A percentile compares a stretch with the other conserved stretches of the same genome.
phyloP scores from a whole-genome alignment of 2,888 invertebrate species.

The Eremobia ochroleuca region DNA sequence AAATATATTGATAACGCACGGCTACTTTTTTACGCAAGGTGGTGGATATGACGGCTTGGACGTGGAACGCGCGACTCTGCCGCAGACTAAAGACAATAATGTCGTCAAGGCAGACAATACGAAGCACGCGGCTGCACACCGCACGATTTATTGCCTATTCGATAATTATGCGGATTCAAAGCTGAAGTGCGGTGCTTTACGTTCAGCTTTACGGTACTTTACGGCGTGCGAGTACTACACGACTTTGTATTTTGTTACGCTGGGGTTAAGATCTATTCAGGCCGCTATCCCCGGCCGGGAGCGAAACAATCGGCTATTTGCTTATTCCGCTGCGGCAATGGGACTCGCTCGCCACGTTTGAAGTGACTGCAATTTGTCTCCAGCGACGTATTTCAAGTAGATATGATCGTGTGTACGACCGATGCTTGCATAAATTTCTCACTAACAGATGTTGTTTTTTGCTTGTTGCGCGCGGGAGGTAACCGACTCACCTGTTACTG shows the following conservation, averaged over 20 bases:
- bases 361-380: conserved; percentile 90
- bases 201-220: conserved; percentile 84
- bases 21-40: conserved; percentile 72
- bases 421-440: conserved; percentile 85
- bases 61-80: conserved; percentile 49
- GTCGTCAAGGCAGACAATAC: conserved; percentile 72
- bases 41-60: conserved; percentile 64
- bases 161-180: conserved; percentile 89
- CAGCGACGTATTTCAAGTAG: conserved; percentile 86
- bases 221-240: conserved; percentile 76
- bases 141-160: conserved; percentile 85
- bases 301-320: conserved; percentile 84
- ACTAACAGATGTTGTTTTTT: conserved; percentile 87
- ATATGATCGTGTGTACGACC: conserved; percentile 88
- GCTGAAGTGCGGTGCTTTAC: conserved; percentile 84
- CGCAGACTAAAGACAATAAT: conserved; percentile 70
- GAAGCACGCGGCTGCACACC: conserved; percentile 75
- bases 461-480: conserved; percentile 81
- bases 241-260: conserved; percentile 81
- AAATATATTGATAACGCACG: conserved; percentile 72
- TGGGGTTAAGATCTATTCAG: conserved; percentile 77
- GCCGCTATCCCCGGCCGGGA: conserved; percentile 68
- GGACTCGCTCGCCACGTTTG: conserved; percentile 85
- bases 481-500: conserved; percentile 86
- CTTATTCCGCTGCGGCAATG: conserved; percentile 81